A percentile compares a stretch with the other conserved stretches of the same genome.
These are phyloP conservation scores for Gymnogyps californianus DNA, from an alignment of 2,113 vertebrate genomes.

Conservation along the genomic window DNA sequence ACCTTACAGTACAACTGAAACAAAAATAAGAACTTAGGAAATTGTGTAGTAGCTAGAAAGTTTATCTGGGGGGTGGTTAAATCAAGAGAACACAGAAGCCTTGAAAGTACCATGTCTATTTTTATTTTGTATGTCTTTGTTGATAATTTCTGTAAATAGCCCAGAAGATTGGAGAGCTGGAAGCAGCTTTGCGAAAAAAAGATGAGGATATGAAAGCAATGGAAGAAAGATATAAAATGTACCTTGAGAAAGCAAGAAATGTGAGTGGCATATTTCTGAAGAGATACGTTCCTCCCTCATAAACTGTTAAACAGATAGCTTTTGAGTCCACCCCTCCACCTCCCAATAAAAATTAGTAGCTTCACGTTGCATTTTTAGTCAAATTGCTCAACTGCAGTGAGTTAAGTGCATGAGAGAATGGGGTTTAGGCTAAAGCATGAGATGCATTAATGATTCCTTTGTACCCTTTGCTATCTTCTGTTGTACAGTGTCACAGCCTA, in stretches of 20 bases:
- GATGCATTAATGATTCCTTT: not conserved
- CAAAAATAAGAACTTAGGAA: not conserved
- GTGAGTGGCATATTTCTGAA: constrained; percentile 74
- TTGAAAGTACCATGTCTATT: not conserved
- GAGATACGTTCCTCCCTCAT: not conserved
- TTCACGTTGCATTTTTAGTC: not conserved
- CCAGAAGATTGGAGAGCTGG: constrained; percentile 88
- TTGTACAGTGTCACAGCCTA: not conserved
- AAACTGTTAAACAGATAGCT: not conserved
- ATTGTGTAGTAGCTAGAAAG: not conserved
- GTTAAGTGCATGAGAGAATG: not conserved
- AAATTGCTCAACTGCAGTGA: not conserved
- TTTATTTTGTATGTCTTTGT: not conserved
- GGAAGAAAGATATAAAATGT: constrained; percentile 98
- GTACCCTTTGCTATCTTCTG: not conserved
- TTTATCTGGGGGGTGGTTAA: not conserved
- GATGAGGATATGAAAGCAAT: constrained; percentile 98
- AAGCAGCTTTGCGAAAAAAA: constrained; percentile 92
- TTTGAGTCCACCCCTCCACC: not conserved
- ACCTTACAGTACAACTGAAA: not conserved
- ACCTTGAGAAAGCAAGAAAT: constrained; percentile 95
- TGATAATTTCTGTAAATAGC: constrained; percentile 68
- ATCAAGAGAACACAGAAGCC: not conserved
- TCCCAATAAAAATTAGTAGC: not conserved
- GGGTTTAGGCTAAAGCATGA: not conserved